Evolutionary conservation across 1,140 invertebrate genomes (phyloP), one percentile per base, ranked within the genome.

Genomic region (Cydia strobilella): DNA sequence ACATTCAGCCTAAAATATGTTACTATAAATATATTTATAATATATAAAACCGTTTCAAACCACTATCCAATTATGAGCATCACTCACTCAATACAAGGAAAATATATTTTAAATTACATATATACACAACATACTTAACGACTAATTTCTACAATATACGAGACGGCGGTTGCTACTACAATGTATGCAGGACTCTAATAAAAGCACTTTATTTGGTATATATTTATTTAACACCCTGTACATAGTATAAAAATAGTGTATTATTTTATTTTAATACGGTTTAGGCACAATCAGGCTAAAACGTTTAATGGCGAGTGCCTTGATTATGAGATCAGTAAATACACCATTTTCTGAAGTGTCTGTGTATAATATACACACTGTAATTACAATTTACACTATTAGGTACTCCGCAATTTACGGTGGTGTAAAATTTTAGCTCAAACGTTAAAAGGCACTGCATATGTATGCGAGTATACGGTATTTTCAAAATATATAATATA

Each of bases 161-260:
- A 92, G 88, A 87, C 88, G 90, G 88, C 85, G 86, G 78, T 87
- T 86, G 87, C 84, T 73, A 84, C 82, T 81, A 80, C 59, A 63
- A 39, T 81, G 74, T 77, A 79, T 79, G 77, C 79, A 77, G 79
- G 77, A 81, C 77, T 78, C 63, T 69, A 69, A 69, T 90, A 92
- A 92, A 92, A 92, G 89, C 89, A 91, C 85, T 86, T 78, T 91
- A 83, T 91, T 91, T 92, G 89, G 89, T 90, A 87, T 91, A 89
- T 69, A 35, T 86, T 87, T 84, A 82, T 82, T 83, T 82, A 90
- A 90, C 89, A 92, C 90, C 89, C 90, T 92, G 90, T 92, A 90
- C 89, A 90, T 78, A 77, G 83, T 89, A 92, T 87, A 86, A 90
- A 91, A 90, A 90, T 90, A 91, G 82, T 85, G 81, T 82, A 82